Base-by-base conservation (phyloP, 2,888 invertebrate genomes). In the Drosophila percnosoma region DNA sequence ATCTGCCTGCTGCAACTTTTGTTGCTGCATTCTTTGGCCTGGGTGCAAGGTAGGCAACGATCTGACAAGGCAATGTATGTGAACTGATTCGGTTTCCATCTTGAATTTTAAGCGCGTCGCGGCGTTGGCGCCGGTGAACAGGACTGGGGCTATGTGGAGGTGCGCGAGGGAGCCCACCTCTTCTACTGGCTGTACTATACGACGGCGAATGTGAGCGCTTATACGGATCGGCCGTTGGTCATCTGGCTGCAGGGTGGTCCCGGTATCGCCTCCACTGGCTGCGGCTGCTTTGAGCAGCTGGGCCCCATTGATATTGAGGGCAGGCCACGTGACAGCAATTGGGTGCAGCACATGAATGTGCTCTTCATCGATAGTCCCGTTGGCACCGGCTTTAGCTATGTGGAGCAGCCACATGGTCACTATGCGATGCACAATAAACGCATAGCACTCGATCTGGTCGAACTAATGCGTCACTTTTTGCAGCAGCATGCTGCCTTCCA, bases 161-260 rank as follows among this genome's bases (percentile, higher is more conserved):
- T 97, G 0, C 94, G 97, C 0, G 94, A 94, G 4, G 94, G 95
- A 0, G 97, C 97, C 0, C 95, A 96, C 82, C 96, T 97, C 95
- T 97, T 97, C 92, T 97, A 96, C 94, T 97, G 97, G 97, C 92
- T 98, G 51, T 97, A 96, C 90, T 96, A 96, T 89, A 96, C 96
- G 3, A 95, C 95, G 1, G 95, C 95, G 0, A 93, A 94, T 40
- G 95, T 95, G 0, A 83, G 87, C 4, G 93, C 93, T 40, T 94
- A 95, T 86, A 94, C 95, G 0, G 94, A 96, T 0, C 94, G 95
- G 31, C 98, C 98, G 0, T 93, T 97, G 15, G 93, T 97, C 13
- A 95, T 98, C 55, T 98, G 98, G 97, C 94, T 98, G 13, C 96
- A 97, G 94, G 98, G 98, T 5, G 98, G 97, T 0, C 97, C 97